Evolutionary conservation across 1,140 invertebrate genomes (phyloP).

Genomic region (Drosophila busckii): DNA sequence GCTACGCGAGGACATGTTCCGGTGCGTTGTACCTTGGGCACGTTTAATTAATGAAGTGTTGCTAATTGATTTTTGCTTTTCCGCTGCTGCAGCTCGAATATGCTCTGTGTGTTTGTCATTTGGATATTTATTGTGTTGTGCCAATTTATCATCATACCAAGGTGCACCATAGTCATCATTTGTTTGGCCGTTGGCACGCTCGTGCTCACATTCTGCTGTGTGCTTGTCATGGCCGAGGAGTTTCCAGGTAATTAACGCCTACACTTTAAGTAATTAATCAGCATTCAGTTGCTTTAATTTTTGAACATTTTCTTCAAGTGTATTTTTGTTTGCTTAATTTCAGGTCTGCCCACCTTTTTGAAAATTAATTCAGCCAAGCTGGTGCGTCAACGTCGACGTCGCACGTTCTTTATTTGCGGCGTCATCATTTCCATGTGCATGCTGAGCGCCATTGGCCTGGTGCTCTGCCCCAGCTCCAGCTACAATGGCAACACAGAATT

Average conservation of each 20-base stretch:
- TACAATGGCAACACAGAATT: slow-evolving; percentile 44
- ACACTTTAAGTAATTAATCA: neutral
- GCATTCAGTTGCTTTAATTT: too few species aligned
- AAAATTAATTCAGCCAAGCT: slow-evolving; percentile 86
- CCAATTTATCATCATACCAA: slow-evolving; percentile 88
- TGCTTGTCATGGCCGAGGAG: slow-evolving; percentile 92
- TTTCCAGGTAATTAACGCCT: slow-evolving; percentile 81
- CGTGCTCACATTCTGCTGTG: slow-evolving; percentile 83
- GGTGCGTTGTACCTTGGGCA: slow-evolving; percentile 40
- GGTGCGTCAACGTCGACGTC: slow-evolving; percentile 84
- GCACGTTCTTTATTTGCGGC: slow-evolving; percentile 89
- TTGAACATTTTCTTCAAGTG: neutral
- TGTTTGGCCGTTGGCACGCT: slow-evolving; percentile 84
- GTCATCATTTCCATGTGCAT: slow-evolving; percentile 88
- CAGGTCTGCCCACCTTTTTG: slow-evolving; percentile 82
- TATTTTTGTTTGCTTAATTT: neutral
- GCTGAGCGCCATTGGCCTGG: slow-evolving; percentile 80
- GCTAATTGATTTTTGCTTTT: slow-evolving; percentile 56
- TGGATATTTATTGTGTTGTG: slow-evolving; percentile 93
- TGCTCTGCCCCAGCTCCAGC: slow-evolving; percentile 54
- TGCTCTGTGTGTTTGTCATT: slow-evolving; percentile 93
- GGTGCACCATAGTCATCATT: slow-evolving; percentile 81
- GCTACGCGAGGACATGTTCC: slow-evolving; percentile 95
- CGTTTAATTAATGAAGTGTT: slow-evolving; percentile 65
- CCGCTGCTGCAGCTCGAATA: slow-evolving; percentile 85